Evolutionary conservation across 2,113 vertebrate genomes (phyloP).

Genomic region (Colossoma macropomum): DNA sequence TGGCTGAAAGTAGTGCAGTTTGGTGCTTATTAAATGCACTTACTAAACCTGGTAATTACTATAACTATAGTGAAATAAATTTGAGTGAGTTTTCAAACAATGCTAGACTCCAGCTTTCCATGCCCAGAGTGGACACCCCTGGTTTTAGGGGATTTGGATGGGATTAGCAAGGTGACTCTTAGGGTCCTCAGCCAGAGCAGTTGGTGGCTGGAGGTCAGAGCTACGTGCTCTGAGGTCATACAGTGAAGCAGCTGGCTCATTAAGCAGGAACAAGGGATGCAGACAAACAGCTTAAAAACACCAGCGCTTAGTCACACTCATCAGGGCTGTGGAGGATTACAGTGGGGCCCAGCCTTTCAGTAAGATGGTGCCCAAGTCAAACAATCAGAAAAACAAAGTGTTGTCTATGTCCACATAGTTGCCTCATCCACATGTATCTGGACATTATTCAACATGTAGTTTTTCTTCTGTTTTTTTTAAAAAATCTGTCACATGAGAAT

Average conservation of each 20-base stretch:
- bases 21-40: background rate
- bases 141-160: background rate
- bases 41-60: background rate
- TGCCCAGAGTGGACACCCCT: background rate
- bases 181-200: background rate
- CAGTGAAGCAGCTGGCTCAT: constrained; percentile 1
- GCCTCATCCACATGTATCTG: no score
- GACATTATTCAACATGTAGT: constrained; percentile 54
- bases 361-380: background rate
- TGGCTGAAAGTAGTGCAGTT: background rate
- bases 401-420: constrained; percentile 33
- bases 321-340: background rate
- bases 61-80: no score
- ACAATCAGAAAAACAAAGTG: background rate
- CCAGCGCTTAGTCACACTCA: background rate
- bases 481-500: no score
- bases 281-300: background rate
- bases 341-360: background rate
- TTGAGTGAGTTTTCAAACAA: background rate
- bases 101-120: background rate
- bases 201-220: background rate
- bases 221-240: background rate
- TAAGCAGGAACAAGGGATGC: background rate
- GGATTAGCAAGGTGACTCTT: background rate
- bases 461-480: no score